A percentile compares a stretch with the other conserved stretches of the same genome.
These are phyloP conservation scores for Morpho deidamia DNA, from an alignment of 2,888 invertebrate genomes.

Conservation along the genomic window DNA sequence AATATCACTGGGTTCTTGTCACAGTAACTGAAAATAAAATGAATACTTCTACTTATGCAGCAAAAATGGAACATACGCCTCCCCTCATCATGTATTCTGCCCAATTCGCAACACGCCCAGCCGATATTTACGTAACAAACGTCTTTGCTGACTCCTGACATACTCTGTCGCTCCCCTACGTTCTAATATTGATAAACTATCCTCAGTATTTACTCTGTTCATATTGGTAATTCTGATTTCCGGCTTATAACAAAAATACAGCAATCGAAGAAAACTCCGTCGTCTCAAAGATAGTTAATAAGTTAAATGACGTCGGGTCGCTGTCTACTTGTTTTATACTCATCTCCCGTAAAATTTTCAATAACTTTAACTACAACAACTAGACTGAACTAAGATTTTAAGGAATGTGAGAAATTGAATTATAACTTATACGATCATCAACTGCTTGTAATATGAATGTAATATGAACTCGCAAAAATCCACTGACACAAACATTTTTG, in stretches of 20 bases:
- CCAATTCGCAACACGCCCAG: conserved; percentile 71
- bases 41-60: conserved; percentile 59
- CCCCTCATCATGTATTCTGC: conserved; percentile 72
- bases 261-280: background rate
- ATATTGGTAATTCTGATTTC: conserved; percentile 5
- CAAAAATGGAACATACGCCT: conserved; percentile 56
- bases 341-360: too few species aligned
- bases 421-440: too few species aligned
- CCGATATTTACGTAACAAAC: conserved; percentile 73
- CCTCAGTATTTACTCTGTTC: conserved; percentile 14
- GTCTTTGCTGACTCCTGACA: conserved; percentile 65
- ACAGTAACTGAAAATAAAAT: conserved; percentile 45
- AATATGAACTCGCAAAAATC: too few species aligned
- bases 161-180: conserved; percentile 41
- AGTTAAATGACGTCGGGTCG: too few species aligned
- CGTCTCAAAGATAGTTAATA: too few species aligned
- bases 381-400: too few species aligned
- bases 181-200: conserved; percentile 22
- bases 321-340: too few species aligned
- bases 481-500: too few species aligned
- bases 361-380: too few species aligned
- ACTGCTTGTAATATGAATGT: too few species aligned
- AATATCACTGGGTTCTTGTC: conserved; percentile 23
- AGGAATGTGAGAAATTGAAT: too few species aligned
- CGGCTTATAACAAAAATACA: background rate